Evolutionary conservation across 2,113 vertebrate genomes (phyloP), one percentile per base, ranked within the genome.

Genomic region (Melanostigma gelatinosum): DNA sequence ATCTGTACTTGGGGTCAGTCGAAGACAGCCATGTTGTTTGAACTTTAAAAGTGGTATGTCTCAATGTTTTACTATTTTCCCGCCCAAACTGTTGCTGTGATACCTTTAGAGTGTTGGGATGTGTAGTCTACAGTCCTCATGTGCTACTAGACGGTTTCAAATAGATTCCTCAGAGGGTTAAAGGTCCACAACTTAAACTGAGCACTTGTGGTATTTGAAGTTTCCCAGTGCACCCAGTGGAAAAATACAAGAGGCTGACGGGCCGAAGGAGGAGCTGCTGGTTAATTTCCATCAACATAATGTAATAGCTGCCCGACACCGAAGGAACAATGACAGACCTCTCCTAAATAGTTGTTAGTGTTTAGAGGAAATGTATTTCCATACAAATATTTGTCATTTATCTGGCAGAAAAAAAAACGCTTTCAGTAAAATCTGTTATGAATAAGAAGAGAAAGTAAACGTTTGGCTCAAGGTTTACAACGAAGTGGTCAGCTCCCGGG

Each of bases 211-310:
- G n/a, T 42, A 67, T 54, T 32, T 32, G 32, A 32, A 32, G 75
- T 63, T 15, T 58, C 52, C 36, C 72, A 22, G 72, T 83, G 84
- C 82, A 87, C 52, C 36, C 72, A 22, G 72, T 83, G 84, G 84
- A 87, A 90, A 90, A 87, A 58, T 73, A 84, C 84, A 48, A 61
- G 60, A 38, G 55, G 40, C 65, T 40, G 69, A 73, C 9, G 11
- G 63, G 15, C 54, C 54, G 16, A 46, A 22, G 42, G 46, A 68
- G 42, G 13, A 55, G n/a, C 72, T 32, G 36, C 52, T 64, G 44
- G 50, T 70, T 73, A 62, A 65, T 76, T 79, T 85, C 72, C 74
- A 22, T 50, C 20, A 46, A 46, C 22, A 42, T 15, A 29, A 20
- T 50, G 27, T 24, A 46, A 34, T 10, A 48, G 61, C 57, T 32